Percentiles rank a stretch among this genome's conserved stretches.
Conservation (phyloP, 1,140 invertebrate species). For the Trichonephila clavipes region DNA sequence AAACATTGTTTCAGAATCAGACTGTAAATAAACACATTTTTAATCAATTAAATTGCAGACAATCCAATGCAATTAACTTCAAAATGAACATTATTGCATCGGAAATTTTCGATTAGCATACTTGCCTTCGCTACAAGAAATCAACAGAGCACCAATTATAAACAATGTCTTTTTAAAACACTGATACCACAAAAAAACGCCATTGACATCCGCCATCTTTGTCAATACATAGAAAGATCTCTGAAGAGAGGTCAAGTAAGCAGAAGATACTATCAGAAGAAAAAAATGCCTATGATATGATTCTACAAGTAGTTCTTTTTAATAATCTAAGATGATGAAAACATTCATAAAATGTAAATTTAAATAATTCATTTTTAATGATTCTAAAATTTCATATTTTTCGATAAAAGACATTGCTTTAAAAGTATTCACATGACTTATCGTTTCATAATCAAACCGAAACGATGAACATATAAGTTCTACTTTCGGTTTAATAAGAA, state of each 20-base stretch:
- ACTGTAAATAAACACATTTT: slow-evolving; percentile 1
- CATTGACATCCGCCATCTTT: slow-evolving; percentile 68
- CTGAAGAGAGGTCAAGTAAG: slow-evolving; percentile 29
- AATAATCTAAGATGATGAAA: background rate
- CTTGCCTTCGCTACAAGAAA: slow-evolving; percentile 55
- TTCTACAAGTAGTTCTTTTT: no score
- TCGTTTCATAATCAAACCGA: no score
- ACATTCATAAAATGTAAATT: no score
- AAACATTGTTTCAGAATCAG: background rate
- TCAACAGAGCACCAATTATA: background rate
- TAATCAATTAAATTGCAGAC: background rate
- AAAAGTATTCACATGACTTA: no score
- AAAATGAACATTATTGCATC: background rate
- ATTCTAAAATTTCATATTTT: no score
- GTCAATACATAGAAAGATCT: slow-evolving; percentile 10
- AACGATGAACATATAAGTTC: no score
- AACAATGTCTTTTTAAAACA: slow-evolving; percentile 61
- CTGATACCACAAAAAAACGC: slow-evolving; percentile 67
- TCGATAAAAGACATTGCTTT: no score
- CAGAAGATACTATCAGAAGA: background rate
- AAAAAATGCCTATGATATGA: background rate
- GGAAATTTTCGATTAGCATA: background rate
- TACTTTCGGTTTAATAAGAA: no score
- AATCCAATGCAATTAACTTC: background rate
- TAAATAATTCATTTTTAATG: no score